Conservation (phyloP, 2,797 vertebrate species). For the Antennarius maculatus region DNA sequence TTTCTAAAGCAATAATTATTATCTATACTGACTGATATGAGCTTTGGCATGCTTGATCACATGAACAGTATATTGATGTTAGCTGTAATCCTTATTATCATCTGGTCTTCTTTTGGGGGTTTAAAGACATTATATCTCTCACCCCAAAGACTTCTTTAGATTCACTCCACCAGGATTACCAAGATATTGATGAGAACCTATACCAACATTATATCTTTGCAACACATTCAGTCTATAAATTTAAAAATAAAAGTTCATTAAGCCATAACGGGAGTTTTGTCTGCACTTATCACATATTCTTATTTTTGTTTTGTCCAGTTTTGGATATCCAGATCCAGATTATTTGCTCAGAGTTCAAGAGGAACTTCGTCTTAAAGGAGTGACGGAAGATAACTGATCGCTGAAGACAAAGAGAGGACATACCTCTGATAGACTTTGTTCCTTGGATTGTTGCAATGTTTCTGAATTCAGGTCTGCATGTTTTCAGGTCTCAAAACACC, state of each 20-base stretch:
- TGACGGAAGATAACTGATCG: constrained; percentile 66
- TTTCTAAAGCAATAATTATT: not conserved
- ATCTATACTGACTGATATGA: too few species aligned
- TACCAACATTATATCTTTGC: not conserved
- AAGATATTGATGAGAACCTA: too few species aligned
- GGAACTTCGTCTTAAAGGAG: constrained; percentile 85
- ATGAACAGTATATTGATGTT: not conserved
- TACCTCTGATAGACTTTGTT: constrained; percentile 5
- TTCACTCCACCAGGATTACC: too few species aligned
- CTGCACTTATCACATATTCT: not conserved
- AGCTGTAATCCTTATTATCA: too few species aligned
- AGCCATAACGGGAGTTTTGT: not conserved
- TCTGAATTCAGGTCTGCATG: constrained; percentile 11
- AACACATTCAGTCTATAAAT: not conserved
- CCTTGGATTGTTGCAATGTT: constrained; percentile 3
- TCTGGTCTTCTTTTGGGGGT: too few species aligned
- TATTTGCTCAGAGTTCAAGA: constrained; percentile 86
- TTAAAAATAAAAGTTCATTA: not conserved
- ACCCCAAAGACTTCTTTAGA: too few species aligned
- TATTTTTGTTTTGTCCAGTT: constrained; percentile 63
- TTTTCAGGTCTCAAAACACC: constrained; percentile 2
- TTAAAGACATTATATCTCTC: too few species aligned
- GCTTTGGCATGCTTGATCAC: not conserved
- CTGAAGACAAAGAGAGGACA: not conserved
- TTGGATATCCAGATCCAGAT: constrained; percentile 87